phyloP scores from a whole-genome alignment of 2,797 vertebrate genomes.

The Micrastur ruficollis region DNA sequence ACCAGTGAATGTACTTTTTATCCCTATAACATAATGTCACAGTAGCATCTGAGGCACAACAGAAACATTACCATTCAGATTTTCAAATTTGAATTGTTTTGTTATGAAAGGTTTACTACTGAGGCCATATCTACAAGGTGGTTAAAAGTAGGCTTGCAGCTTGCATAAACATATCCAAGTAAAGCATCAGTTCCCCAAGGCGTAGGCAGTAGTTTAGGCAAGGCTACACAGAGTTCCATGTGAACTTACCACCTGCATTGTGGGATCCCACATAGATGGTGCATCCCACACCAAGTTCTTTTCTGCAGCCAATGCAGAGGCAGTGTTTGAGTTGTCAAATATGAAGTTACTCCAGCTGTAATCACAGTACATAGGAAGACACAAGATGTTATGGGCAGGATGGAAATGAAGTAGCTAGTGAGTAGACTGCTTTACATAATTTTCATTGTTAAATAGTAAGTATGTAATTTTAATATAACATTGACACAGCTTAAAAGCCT shows the following conservation, averaged over 20 bases:
- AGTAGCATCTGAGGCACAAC: not conserved
- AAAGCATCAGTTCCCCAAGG: not conserved
- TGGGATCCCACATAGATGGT: not conserved
- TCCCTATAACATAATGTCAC: not conserved
- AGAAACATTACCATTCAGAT: not conserved
- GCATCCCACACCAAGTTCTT: not conserved
- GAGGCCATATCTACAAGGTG: not conserved
- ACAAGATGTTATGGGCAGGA: not conserved
- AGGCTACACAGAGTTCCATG: not conserved
- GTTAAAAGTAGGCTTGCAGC: not conserved
- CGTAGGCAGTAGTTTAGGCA: not conserved
- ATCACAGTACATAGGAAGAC: not conserved
- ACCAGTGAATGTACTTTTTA: not conserved
- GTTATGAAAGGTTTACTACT: not conserved
- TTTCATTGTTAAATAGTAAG: not conserved
- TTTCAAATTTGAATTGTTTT: not conserved
- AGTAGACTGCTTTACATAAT: not conserved
- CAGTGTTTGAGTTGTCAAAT: not conserved
- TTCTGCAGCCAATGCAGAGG: not conserved
- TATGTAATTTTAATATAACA: not conserved
- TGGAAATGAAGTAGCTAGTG: not conserved
- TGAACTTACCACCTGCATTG: not conserved
- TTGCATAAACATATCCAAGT: not conserved
- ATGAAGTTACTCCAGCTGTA: not conserved
- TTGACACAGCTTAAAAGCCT: not conserved